Base-by-base conservation (phyloP, 2,113 vertebrate species). In the Nesoenas mayeri region DNA sequence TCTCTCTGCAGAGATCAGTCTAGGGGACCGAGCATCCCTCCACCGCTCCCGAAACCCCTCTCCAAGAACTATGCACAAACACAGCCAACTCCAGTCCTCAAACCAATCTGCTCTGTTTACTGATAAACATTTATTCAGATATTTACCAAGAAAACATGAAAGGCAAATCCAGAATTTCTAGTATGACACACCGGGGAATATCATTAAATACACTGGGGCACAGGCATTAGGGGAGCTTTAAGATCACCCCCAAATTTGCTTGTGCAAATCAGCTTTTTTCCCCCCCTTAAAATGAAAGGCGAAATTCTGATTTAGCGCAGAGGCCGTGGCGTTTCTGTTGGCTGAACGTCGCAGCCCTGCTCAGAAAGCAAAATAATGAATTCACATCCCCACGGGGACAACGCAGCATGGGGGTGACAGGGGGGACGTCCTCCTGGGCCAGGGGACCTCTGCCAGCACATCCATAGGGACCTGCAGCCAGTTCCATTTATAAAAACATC, bases 91-190 rank as follows among this genome's bases (percentile, higher is more conserved):
- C 32, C 54, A 29, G 12, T 58, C 25, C 13, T 77, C 71, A 77
- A 90, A 91, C 57, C 73, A 72, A 88, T 56, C 67, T 61, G 26
- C 53, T 74, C 69, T 96, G 91, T 94, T 95, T 95, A 95, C 84
- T 69, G 91, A 36, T 94, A 95, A 96, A 96, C 87, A 94, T 95
- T 95, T 95, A 89, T 94, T 44, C 77, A 80, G 47, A 20, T 80
- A 89, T 91, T 94, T 85, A 89, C 91, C 66, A 60, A 50, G 64
- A 64, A 91, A 77, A 93, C 85, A 95, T 74, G 88, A 94, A 95
- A 96, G 91, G 83, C 65, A 79, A 95, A 72, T 26, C 65, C 64
- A 78, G 24, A 84, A 81, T 84, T 95, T 92, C 80, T 14, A 53
- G 34, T 25, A 85, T 14, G 8, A 11, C 84, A 58, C 4, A 1